These are phyloP conservation scores for Characodon lateralis DNA, from an alignment of 2,797 vertebrate species.

Conservation along the genomic window DNA sequence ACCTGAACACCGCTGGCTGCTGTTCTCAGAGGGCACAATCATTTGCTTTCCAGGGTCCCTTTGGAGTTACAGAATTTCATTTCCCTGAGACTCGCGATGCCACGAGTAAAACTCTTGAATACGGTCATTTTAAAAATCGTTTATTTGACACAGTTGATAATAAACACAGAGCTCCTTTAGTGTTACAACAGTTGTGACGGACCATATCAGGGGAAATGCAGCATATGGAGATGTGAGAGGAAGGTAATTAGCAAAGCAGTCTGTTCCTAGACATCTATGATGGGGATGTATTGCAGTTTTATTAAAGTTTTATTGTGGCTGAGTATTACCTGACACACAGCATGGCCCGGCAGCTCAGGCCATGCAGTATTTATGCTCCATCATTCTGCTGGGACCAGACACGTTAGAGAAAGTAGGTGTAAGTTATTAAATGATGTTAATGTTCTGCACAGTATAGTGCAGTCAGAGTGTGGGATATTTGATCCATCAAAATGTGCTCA, in stretches of 20 bases:
- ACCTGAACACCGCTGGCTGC: conserved; percentile 36
- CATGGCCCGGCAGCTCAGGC: conserved; percentile 11
- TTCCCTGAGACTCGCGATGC: conserved; percentile 69
- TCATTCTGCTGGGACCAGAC: conserved; percentile 18
- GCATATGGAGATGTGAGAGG: conserved; percentile 64
- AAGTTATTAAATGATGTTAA: conserved; percentile 21
- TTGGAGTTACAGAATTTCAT: conserved; percentile 67
- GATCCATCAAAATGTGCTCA: background rate
- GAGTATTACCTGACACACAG: conserved; percentile 13
- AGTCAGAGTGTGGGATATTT: background rate
- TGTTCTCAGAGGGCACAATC: conserved; percentile 54
- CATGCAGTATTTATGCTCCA: conserved; percentile 12
- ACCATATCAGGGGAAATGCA: conserved; percentile 46
- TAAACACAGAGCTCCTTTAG: conserved; percentile 27
- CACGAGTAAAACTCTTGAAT: conserved; percentile 59
- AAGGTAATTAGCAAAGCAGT: conserved; percentile 50
- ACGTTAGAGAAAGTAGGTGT: conserved; percentile 3
- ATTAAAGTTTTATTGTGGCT: conserved; percentile 29
- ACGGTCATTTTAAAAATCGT: conserved; percentile 62
- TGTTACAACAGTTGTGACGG: conserved; percentile 38
- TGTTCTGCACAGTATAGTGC: background rate
- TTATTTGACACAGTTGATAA: conserved; percentile 64
- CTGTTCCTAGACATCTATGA: conserved; percentile 31
- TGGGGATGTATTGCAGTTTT: conserved; percentile 33
- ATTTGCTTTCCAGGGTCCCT: conserved; percentile 67